These are phyloP conservation scores for human (Homo sapiens) DNA, from an alignment of 2,113 vertebrate species.

Conservation along the genomic window DNA sequence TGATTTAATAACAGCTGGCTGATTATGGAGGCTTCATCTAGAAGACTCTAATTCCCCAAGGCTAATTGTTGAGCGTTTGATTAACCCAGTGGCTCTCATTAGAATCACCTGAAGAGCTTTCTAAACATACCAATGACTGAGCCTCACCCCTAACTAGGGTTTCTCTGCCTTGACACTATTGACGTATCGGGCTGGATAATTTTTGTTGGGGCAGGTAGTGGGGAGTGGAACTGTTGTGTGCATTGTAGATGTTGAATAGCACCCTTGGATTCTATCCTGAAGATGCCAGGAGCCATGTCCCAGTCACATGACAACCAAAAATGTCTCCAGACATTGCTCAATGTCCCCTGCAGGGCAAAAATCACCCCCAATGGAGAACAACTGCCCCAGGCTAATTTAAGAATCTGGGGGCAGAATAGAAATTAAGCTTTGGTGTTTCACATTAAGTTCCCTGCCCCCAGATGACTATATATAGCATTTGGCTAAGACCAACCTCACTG, in stretches of 20 bases:
- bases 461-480: neutral
- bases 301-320: neutral
- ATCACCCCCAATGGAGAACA: neutral
- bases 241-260: neutral
- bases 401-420: neutral
- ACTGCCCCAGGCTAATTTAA: no score
- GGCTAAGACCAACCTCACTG: neutral
- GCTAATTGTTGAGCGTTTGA: slow-evolving; percentile 67
- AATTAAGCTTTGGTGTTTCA: neutral
- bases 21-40: slow-evolving; percentile 60
- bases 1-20: slow-evolving; percentile 73
- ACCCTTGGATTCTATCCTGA: neutral
- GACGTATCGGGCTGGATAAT: neutral
- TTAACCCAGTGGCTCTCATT: slow-evolving; percentile 56
- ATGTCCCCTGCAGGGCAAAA: neutral
- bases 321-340: neutral
- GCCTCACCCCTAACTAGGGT: neutral
- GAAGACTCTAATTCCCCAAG: slow-evolving; percentile 49
- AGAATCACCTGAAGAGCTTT: slow-evolving; percentile 53
- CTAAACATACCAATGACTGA: neutral
- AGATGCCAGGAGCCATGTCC: neutral
- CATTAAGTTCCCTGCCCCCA: neutral
- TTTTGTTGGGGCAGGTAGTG: neutral
- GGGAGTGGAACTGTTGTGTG: no score
- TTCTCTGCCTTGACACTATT: neutral